These are phyloP conservation scores for Tipula unca DNA, from an alignment of 2,888 invertebrate species.

Conservation along the genomic window DNA sequence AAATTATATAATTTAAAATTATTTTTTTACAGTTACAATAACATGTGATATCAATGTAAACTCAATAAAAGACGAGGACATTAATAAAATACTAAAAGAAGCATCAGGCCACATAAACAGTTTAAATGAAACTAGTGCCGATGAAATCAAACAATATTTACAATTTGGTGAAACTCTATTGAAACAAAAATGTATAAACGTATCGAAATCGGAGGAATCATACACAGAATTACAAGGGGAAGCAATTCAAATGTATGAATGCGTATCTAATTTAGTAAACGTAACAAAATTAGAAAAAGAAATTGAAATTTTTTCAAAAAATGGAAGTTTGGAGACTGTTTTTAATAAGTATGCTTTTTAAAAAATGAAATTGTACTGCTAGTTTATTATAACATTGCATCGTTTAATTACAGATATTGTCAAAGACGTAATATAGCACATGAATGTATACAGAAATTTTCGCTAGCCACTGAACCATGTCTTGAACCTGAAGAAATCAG, in stretches of 20 bases:
- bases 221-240: conserved; percentile 36
- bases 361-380: neutral
- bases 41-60: neutral
- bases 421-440: conserved; percentile 43
- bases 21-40: neutral
- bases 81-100: neutral
- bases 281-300: conserved; percentile 50
- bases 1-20: no score
- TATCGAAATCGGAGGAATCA: neutral
- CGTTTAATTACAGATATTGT: conserved; percentile 52
- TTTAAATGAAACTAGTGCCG: neutral
- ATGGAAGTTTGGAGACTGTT: conserved; percentile 58
- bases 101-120: neutral
- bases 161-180: neutral
- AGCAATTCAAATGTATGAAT: conserved; percentile 33
- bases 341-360: conserved; percentile 49
- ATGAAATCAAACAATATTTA: neutral
- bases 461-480: conserved; percentile 52
- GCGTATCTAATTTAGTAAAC: conserved; percentile 53
- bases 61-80: neutral
- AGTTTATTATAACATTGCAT: conserved; percentile 19
- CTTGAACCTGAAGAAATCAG: conserved; percentile 52
- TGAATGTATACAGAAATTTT: conserved; percentile 51
- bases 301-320: conserved; percentile 59
- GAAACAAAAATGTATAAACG: neutral